A percentile compares a stretch with the other conserved stretches of the same genome.
These are phyloP conservation scores for Drosophila infuscata DNA, from an alignment of 2,888 invertebrate species.

Conservation along the genomic window DNA sequence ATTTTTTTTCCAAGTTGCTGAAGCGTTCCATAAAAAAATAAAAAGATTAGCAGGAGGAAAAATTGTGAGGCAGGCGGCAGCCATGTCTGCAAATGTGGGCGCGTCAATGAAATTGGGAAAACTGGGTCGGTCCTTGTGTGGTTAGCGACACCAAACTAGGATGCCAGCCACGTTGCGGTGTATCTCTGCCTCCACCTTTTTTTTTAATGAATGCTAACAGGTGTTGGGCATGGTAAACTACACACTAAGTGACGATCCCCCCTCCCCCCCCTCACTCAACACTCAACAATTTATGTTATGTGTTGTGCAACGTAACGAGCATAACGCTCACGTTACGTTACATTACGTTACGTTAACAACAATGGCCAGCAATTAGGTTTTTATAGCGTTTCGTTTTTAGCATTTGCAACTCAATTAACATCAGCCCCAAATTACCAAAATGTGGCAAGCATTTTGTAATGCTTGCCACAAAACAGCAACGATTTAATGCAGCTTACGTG, in stretches of 20 bases:
- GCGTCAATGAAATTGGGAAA: constrained; percentile 68
- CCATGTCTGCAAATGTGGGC: constrained; percentile 62
- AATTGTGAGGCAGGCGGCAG: constrained; percentile 31
- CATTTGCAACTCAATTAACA: constrained; percentile 77
- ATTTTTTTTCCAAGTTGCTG: constrained; percentile 48
- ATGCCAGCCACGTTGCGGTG: constrained; percentile 21
- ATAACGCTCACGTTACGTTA: constrained; percentile 44
- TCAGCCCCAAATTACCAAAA: constrained; percentile 17
- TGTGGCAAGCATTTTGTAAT: constrained; percentile 48
- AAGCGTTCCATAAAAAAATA: constrained; percentile 29
- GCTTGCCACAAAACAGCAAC: constrained; percentile 41
- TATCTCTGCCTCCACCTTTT: constrained; percentile 5
- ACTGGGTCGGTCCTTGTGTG: neutral
- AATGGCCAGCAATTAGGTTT: constrained; percentile 69
- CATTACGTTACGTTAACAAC: constrained; percentile 59
- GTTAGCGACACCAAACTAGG: constrained; percentile 13
- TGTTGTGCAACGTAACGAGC: constrained; percentile 66
- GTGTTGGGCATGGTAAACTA: constrained; percentile 40
- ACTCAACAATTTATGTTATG: constrained; percentile 38
- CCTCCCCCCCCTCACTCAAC: neutral
- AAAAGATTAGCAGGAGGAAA: neutral
- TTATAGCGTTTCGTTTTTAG: constrained; percentile 57
- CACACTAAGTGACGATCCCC: constrained; percentile 15
- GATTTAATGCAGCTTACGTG: constrained; percentile 57
- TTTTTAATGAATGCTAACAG: constrained; percentile 57